Conservation (phyloP, 2,797 vertebrate genomes). For the Steatocranus sp. region DNA sequence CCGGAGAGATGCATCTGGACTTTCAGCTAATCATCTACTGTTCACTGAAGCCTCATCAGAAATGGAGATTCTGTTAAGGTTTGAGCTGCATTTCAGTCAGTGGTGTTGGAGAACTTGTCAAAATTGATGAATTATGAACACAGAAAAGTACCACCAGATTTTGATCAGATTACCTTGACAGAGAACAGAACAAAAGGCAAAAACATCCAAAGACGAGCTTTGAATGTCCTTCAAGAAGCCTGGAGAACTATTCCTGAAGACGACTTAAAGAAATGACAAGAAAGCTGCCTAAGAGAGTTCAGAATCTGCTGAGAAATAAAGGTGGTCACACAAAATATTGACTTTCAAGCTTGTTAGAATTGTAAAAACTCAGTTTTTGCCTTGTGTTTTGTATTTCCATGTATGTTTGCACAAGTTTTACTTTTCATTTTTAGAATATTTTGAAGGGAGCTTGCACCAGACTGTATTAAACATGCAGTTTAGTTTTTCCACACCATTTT, state of each 20-base stretch:
- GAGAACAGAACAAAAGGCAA: not conserved
- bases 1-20: not conserved
- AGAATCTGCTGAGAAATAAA: not conserved
- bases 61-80: not conserved
- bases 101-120: not conserved
- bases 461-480: not conserved
- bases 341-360: not conserved
- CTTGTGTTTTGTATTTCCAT: not conserved
- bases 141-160: not conserved
- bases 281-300: not conserved
- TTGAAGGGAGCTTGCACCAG: not conserved
- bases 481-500: not conserved
- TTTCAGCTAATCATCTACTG: not conserved
- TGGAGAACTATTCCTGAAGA: not conserved
- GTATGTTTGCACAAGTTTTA: not conserved
- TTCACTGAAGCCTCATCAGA: not conserved
- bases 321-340: not conserved
- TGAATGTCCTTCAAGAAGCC: not conserved
- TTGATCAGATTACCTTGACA: not conserved
- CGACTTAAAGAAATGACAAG: rapidly evolving
- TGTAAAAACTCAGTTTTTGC: not conserved
- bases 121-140: not conserved
- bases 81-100: not conserved
- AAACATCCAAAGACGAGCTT: not conserved
- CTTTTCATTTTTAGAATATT: not conserved